phyloP scores from a whole-genome alignment of 92 coral and sea anemone species.

The Porites rus region DNA sequence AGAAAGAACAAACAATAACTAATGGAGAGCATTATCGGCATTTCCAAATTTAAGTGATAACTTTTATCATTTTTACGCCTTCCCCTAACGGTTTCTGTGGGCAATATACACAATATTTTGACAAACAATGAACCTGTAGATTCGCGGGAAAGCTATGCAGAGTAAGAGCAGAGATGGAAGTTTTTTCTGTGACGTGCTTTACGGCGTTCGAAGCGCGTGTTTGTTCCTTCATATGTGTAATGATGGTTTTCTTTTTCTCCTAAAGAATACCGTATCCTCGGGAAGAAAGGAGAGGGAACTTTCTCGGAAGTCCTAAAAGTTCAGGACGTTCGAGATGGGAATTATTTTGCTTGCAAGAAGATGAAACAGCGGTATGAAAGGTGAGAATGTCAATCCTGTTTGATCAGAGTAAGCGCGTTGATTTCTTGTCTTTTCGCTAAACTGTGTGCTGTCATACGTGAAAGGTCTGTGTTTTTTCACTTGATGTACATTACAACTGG shows the following conservation, averaged over 20 bases:
- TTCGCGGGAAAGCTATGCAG: slow-evolving; percentile 38
- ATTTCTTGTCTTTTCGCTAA: too few relatives aligned
- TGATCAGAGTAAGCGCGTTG: too few relatives aligned
- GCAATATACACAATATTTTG: neutral
- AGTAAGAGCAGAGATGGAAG: slow-evolving; percentile 10
- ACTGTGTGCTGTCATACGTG: neutral
- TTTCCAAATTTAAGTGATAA: neutral
- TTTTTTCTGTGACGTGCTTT: neutral
- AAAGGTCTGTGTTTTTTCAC: neutral
- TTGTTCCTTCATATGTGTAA: neutral
- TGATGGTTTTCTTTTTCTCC: slow-evolving; percentile 12
- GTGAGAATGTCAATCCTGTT: slow-evolving; percentile 36
- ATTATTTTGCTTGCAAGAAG: slow-evolving; percentile 97
- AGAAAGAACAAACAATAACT: neutral
- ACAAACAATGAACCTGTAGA: slow-evolving; percentile 22
- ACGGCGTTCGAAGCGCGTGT: slow-evolving; percentile 32
- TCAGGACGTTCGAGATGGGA: slow-evolving; percentile 93
- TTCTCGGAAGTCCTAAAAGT: slow-evolving; percentile 98
- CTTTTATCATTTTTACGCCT: slow-evolving; percentile 1
- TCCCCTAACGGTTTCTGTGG: neutral
- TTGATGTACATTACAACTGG: neutral
- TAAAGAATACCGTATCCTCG: slow-evolving; percentile 94
- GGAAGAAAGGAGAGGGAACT: slow-evolving; percentile 99
- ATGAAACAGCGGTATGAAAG: slow-evolving; percentile 98
- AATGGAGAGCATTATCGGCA: neutral